Evolutionary conservation across 2,797 vertebrate species (phyloP), one percentile per base, ranked within the genome.

Genomic region (Oreochromis mossambicus): DNA sequence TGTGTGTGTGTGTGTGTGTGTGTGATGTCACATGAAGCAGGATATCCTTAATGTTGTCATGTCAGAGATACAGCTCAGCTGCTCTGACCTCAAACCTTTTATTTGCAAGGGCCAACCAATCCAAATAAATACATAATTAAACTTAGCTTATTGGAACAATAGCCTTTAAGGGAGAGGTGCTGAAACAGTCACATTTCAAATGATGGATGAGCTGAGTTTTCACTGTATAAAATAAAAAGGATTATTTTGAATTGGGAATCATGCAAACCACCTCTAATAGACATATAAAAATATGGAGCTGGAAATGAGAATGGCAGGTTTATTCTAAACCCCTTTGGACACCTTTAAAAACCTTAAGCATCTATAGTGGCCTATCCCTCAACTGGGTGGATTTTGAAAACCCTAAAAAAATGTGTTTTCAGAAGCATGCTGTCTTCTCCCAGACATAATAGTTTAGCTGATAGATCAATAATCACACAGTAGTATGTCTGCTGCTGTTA

Each of bases 351-450:
- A 32, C 26, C 26, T 58, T 10, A 32, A 58, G 2, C 26, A 58
- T 58, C 55, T 58, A 17, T 58, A 58, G 55, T 17, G 58, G 52
- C 29, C 12, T 51, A 36, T 75, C 21, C 63, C 51, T 82, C 38
- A 77, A 81, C 86, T 85, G 76, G 21, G 4, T 86, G 54, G 81
- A 80, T 84, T 61, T 91, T 51, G n/a, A 61, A 56, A 56, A 58
- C 17, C 32, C 12, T 79, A 11, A 52, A 11, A 52, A 68, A 36
- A 24, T 56, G 17, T 41, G 24, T 46, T 73, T 84, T 79, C 11
- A 83, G 51, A 86, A 29, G 38, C 38, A 79, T 81, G 87, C 77
- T 86, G 83, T 75, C 84, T 85, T 90, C 89, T 85, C 66, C 81
- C 87, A 83, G 86, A 8, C 66, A 78, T 14, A 34, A 41, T 48